Percentiles rank a stretch among this genome's conserved stretches.
phyloP scores from a whole-genome alignment of 92 coral and sea anemone species.

The Isaurus tuberculatus region DNA sequence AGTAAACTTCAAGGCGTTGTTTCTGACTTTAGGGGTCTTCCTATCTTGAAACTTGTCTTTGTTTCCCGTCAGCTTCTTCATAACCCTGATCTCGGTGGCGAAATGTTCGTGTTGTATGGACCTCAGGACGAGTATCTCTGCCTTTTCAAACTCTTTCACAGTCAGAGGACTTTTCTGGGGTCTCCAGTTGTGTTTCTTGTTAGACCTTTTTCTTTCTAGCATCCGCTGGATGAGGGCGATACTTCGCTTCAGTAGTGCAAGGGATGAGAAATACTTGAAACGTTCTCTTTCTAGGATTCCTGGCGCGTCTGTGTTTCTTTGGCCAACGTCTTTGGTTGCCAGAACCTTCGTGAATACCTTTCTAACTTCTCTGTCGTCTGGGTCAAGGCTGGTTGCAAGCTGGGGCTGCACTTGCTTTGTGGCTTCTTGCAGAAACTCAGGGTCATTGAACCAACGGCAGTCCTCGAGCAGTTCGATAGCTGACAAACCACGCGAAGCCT shows the following conservation, averaged over 20 bases:
- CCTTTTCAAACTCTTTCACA: slow-evolving; percentile 51
- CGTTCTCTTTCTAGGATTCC: neutral
- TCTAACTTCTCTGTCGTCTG: slow-evolving; percentile 37
- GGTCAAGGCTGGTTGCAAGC: too few relatives aligned
- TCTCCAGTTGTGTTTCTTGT: slow-evolving; percentile 53
- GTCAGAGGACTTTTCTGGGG: slow-evolving; percentile 29
- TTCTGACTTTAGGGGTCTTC: too few relatives aligned
- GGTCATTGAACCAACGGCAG: slow-evolving; percentile 51
- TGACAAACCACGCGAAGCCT: slow-evolving; percentile 59
- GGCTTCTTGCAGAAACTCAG: slow-evolving; percentile 51
- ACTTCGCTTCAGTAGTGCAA: slow-evolving; percentile 44
- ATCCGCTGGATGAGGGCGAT: slow-evolving; percentile 51
- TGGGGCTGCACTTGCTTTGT: too few relatives aligned
- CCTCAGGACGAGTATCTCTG: slow-evolving; percentile 47
- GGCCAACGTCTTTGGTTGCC: neutral
- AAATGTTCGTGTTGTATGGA: slow-evolving; percentile 49
- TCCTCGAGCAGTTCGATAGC: slow-evolving; percentile 46
- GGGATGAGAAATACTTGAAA: slow-evolving; percentile 35
- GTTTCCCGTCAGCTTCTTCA: too few relatives aligned
- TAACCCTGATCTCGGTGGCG: too few relatives aligned
- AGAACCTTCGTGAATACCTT: slow-evolving; percentile 5
- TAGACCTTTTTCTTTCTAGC: slow-evolving; percentile 27
- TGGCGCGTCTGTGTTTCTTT: too few relatives aligned
- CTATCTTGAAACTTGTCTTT: too few relatives aligned
- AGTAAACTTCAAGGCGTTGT: too few relatives aligned